Percentiles rank a stretch among this genome's conserved stretches.
phyloP scores from a whole-genome alignment of 2,888 invertebrate genomes.

The Nephrotoma guestfalica region DNA sequence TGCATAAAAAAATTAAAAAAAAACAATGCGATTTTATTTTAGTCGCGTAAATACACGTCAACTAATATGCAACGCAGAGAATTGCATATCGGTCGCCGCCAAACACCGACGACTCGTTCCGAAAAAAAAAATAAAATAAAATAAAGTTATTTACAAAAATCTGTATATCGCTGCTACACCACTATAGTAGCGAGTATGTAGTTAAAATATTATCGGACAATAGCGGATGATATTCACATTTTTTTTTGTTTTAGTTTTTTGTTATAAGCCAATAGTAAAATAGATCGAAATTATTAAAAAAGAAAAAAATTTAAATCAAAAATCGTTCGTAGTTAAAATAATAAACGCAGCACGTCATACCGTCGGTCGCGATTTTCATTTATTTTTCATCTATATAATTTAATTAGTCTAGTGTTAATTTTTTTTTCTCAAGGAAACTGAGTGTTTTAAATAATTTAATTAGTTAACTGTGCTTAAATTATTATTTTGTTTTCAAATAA shows the following conservation, averaged over 20 bases:
- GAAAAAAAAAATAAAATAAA: conserved; percentile 13
- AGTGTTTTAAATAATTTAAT: background rate
- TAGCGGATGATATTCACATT: background rate
- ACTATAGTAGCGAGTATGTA: background rate
- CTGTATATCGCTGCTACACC: background rate
- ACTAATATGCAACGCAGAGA: conserved; percentile 35
- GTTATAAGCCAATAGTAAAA: background rate
- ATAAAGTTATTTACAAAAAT: background rate
- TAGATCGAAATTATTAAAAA: background rate
- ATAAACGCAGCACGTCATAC: background rate
- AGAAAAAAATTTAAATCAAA: background rate
- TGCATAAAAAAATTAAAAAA: background rate
- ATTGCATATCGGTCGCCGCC: conserved; percentile 34
- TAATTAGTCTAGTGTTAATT: background rate
- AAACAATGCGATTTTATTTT: conserved; percentile 27
- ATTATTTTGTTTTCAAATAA: background rate
- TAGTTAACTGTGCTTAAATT: background rate
- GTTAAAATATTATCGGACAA: background rate
- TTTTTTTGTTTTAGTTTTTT: background rate
- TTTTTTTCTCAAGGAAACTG: background rate
- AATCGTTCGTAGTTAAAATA: background rate
- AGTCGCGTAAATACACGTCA: conserved; percentile 35
- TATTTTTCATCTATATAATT: background rate
- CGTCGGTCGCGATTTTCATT: background rate
- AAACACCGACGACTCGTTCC: conserved; percentile 25